Evolutionary conservation across 2,797 vertebrate species (phyloP).

Genomic region (Apogon talboti): DNA sequence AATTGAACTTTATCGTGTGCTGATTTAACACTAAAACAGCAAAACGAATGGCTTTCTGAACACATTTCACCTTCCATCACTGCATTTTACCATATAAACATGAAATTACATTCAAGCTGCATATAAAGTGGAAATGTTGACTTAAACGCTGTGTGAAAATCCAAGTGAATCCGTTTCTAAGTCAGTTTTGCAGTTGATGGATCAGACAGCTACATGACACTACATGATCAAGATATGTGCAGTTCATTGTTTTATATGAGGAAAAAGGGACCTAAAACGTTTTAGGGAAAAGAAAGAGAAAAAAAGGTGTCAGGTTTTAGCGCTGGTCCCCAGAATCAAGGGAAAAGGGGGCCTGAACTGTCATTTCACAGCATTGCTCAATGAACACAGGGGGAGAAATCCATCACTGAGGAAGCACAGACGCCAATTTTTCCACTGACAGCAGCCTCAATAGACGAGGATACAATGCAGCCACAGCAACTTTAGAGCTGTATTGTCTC

Average conservation of each 20-base stretch:
- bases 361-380: constrained; percentile 21
- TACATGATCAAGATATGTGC: constrained; percentile 13
- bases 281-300: background rate
- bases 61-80: background rate
- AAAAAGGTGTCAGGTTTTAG: constrained; percentile 4
- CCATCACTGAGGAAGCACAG: constrained; percentile 36
- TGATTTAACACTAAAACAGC: constrained; percentile 2
- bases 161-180: background rate
- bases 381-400: constrained; percentile 40
- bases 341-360: constrained; percentile 4
- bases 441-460: constrained; percentile 39
- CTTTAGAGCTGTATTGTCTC: constrained; percentile 19
- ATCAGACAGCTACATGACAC: constrained; percentile 13
- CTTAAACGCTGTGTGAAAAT: background rate
- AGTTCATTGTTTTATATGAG: background rate
- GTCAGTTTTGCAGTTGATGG: constrained; percentile 1
- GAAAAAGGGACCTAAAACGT: constrained; percentile 19
- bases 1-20: background rate
- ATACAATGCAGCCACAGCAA: constrained; percentile 45
- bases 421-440: constrained; percentile 35
- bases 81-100: constrained; percentile 1
- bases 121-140: background rate
- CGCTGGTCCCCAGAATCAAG: constrained; percentile 22
- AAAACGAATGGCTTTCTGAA: background rate
- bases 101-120: constrained; percentile 4